phyloP scores from a whole-genome alignment of 2,888 invertebrate species.

The Hypomecis atomaria region DNA sequence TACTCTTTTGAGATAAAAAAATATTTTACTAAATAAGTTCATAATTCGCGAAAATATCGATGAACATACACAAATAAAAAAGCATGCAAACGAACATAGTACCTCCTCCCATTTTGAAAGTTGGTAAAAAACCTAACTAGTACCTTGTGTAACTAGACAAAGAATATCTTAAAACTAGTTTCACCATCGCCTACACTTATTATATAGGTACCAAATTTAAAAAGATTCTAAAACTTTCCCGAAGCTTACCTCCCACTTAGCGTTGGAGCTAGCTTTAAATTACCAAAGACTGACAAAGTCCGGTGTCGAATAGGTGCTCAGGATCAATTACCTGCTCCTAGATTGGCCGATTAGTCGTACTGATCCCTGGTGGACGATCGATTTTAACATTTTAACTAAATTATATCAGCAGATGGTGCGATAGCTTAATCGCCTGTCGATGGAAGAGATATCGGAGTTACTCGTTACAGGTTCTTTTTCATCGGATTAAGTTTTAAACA shows the following conservation, averaged over 20 bases:
- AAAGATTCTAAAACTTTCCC: neutral
- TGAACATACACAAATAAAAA: too few species aligned
- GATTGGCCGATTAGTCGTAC: conserved; percentile 85
- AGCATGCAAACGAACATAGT: too few species aligned
- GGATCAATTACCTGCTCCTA: conserved; percentile 85
- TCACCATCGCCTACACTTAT: too few species aligned
- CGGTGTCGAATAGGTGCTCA: conserved; percentile 69
- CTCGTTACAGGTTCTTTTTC: conserved; percentile 1
- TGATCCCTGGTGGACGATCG: conserved; percentile 71
- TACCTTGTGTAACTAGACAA: too few species aligned
- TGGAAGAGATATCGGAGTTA: conserved; percentile 32
- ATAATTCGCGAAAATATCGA: too few species aligned
- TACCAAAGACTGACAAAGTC: conserved; percentile 52
- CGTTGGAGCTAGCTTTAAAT: conserved; percentile 43
- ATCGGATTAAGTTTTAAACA: conserved; percentile 4
- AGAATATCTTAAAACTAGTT: too few species aligned
- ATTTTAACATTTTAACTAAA: conserved; percentile 78
- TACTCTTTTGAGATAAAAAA: too few species aligned
- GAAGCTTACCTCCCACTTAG: conserved; percentile 18
- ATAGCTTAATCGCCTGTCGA: conserved; percentile 43
- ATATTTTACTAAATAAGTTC: too few species aligned
- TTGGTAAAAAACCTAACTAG: too few species aligned
- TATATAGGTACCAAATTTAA: neutral
- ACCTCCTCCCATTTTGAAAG: too few species aligned
- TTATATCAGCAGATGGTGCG: conserved; percentile 72